Percentiles rank a stretch among this genome's conserved stretches.
These are phyloP conservation scores for Seriola aureovittata DNA, from an alignment of 2,113 vertebrate genomes.

Conservation along the genomic window DNA sequence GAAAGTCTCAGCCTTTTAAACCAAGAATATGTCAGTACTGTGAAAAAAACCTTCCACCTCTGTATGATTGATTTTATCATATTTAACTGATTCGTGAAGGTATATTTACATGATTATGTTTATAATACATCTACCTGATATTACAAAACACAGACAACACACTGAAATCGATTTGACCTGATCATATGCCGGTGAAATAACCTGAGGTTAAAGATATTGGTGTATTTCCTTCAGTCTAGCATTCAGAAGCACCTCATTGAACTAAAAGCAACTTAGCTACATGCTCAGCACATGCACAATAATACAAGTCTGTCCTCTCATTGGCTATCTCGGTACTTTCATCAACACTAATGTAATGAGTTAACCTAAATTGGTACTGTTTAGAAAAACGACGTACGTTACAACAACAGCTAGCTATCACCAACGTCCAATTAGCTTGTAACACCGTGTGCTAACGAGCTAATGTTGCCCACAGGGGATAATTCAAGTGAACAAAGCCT, in stretches of 20 bases:
- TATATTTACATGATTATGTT: neutral
- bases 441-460: conserved; percentile 54
- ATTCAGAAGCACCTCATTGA: neutral
- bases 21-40: neutral
- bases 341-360: neutral
- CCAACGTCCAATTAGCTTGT: conserved; percentile 39
- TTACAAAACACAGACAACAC: too few relatives aligned
- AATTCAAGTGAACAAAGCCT: neutral
- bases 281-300: neutral
- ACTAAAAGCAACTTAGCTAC: neutral
- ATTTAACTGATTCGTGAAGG: neutral
- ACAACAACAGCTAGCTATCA: conserved; percentile 11
- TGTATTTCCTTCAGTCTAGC: neutral
- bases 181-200: neutral
- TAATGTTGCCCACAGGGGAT: conserved; percentile 38
- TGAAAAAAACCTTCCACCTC: neutral
- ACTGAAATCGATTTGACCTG: neutral
- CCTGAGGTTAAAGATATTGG: neutral
- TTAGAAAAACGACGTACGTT: neutral
- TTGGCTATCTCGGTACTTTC: neutral
- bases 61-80: neutral
- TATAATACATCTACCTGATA: neutral
- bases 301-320: neutral
- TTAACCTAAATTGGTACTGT: neutral
- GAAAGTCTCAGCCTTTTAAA: conserved; percentile 13